These are phyloP conservation scores for Larimichthys crocea DNA, from an alignment of 2,113 vertebrate genomes.

Conservation along the genomic window DNA sequence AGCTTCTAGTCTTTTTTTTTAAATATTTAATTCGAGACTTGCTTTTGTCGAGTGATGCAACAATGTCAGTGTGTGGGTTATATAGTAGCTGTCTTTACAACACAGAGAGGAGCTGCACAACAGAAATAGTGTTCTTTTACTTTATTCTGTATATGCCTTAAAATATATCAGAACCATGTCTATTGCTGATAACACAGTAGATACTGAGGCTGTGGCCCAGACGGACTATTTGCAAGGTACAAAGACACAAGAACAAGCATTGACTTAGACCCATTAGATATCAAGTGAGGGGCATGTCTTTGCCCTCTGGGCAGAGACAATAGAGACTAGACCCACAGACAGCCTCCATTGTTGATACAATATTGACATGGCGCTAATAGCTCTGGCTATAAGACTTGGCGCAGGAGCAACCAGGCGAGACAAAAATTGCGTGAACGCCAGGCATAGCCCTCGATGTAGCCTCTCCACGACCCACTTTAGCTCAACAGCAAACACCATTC, in stretches of 20 bases:
- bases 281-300: conserved; percentile 28
- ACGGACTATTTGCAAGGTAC: conserved; percentile 42
- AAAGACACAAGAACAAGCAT: conserved; percentile 41
- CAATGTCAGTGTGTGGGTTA: neutral
- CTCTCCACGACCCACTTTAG: conserved; percentile 71
- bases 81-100: neutral
- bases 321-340: conserved; percentile 26
- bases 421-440: conserved; percentile 65
- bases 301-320: conserved; percentile 55
- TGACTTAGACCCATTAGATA: conserved; percentile 56
- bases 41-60: conserved; percentile 34
- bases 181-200: neutral
- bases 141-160: conserved; percentile 10
- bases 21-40: conserved; percentile 41
- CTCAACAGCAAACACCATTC: conserved; percentile 68
- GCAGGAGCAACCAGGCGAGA: conserved; percentile 68
- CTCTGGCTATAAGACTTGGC: conserved; percentile 32
- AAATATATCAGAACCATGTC: conserved; percentile 25
- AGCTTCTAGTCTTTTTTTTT: conserved; percentile 14
- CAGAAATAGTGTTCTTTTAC: conserved; percentile 11
- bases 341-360: conserved; percentile 73
- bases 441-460: conserved; percentile 30
- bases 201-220: conserved; percentile 14
- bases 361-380: conserved; percentile 80
- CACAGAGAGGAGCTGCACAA: neutral